Conservation (phyloP, 2,888 invertebrate species). For the Litoditis marina region DNA sequence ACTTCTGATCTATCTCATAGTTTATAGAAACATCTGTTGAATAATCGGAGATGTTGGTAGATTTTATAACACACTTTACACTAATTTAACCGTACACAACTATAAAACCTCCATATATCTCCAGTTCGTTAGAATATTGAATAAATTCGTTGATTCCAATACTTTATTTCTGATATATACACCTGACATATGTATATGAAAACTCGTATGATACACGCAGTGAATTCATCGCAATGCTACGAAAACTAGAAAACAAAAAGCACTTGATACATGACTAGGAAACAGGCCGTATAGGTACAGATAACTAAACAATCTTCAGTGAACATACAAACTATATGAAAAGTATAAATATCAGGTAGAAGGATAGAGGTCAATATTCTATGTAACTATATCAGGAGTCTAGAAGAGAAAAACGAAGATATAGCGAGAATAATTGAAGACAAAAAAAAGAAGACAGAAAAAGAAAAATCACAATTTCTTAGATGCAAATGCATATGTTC, state of each 20-base stretch:
- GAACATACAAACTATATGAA: not conserved
- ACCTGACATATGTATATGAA: slow-evolving; percentile 1
- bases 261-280: slow-evolving; percentile 1
- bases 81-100: not conserved
- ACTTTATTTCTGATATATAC: too few relatives aligned
- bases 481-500: not conserved
- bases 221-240: too few relatives aligned
- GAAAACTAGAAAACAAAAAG: not conserved
- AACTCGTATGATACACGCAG: slow-evolving; percentile 4
- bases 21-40: too few relatives aligned
- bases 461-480: not conserved
- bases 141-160: too few relatives aligned
- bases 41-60: too few relatives aligned
- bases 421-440: too few relatives aligned
- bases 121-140: too few relatives aligned
- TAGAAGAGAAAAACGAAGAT: too few relatives aligned
- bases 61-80: not conserved
- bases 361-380: not conserved
- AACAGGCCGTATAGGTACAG: not conserved
- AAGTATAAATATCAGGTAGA: not conserved
- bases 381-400: too few relatives aligned
- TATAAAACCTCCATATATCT: not conserved
- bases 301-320: too few relatives aligned
- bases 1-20: too few relatives aligned
- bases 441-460: too few relatives aligned